Conservation (phyloP, 2,113 vertebrate species). For the Melanostigma gelatinosum region DNA sequence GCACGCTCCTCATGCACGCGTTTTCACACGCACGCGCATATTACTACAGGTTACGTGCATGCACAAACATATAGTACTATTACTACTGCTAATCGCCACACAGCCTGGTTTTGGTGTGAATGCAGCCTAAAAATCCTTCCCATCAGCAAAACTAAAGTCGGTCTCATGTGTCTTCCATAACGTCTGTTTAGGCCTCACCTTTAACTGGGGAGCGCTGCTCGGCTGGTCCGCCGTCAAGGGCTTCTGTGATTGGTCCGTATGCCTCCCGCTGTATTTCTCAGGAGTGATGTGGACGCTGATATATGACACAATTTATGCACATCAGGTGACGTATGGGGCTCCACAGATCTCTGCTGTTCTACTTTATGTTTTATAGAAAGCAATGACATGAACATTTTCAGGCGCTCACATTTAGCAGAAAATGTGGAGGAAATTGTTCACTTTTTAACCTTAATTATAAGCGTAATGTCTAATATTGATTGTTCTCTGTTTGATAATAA, state of each 20-base stretch:
- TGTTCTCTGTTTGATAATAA: conserved; percentile 55
- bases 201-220: conserved; percentile 96
- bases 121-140: background rate
- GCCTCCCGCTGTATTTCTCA: conserved; percentile 93
- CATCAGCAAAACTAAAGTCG: background rate
- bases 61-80: no score
- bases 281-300: conserved; percentile 96
- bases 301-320: conserved; percentile 97
- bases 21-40: no score
- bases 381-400: background rate
- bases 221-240: conserved; percentile 93
- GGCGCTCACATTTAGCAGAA: background rate
- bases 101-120: background rate
- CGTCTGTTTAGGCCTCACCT: conserved; percentile 86
- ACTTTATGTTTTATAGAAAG: background rate
- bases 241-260: conserved; percentile 92
- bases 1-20: no score
- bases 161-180: background rate
- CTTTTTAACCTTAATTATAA: background rate
- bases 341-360: background rate
- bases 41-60: no score
- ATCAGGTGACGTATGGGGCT: conserved; percentile 87
- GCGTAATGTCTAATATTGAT: background rate
- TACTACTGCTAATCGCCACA: no score
- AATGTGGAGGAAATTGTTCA: no score